Base-by-base conservation (phyloP, 2,888 invertebrate species). In the Keiferia lycopersicella region DNA sequence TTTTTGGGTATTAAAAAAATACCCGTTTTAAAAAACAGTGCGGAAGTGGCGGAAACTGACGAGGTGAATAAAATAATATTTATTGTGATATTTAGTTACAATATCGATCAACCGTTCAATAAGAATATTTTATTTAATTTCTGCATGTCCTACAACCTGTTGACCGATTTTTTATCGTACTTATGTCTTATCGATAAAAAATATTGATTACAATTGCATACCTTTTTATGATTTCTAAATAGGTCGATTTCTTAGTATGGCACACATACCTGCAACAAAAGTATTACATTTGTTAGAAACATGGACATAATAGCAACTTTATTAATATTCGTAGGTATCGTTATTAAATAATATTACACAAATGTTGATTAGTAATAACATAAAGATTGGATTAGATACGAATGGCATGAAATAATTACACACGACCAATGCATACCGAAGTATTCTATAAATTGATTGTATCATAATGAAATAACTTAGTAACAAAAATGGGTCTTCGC, bases 401-500 rank as follows among this genome's bases (percentile, higher is more conserved):
- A 20, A 51, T 51, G 20, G 8, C 22, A 51, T 51, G 18, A 51
- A 20, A 20, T 51, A 51, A 51, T 51, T 51, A 51, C 51, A 51
- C 20, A 51, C 20, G 2, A 20, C 12, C 1, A 51, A 51, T 11
- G 1, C 51, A 50, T 66, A 59, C 20, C 12, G 59, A 38, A 14
- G 64, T 65, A 64, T 30, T 30, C 22, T 69, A 74, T 78, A 79
- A 76, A 74, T 75, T 67, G 56, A 63, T 59, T 65, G 59, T 64
- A 62, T 53, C 62, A 67, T 64, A 50, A 22, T 20, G 38, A 16
- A 45, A 64, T 65, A 10, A 48, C 61, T 62, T 64, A 65, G 68
- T 65, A 63, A 74, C 39, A 70, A 78, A 66, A 68, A 87, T 87
- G 87, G 79, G 79, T 56, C 72, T 80, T 63, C 77, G 78, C 53